phyloP scores from a whole-genome alignment of 1,140 invertebrate species.

The Zaprionus vittiger region DNA sequence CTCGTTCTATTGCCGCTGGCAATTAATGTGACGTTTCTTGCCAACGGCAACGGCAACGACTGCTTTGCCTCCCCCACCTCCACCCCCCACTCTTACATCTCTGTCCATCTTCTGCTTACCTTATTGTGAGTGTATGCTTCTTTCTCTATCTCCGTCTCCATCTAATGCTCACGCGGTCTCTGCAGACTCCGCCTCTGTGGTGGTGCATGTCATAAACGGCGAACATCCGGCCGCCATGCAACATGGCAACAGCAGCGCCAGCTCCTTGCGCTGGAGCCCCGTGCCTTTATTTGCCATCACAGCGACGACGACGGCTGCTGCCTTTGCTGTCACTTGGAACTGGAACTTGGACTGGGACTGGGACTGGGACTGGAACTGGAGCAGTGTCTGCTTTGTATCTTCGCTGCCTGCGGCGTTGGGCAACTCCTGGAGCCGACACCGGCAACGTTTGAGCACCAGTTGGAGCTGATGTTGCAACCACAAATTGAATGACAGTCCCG shows the following conservation, averaged over 20 bases:
- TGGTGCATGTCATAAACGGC: conserved; percentile 88
- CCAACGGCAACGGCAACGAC: conserved; percentile 36
- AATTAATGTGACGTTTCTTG: conserved; percentile 60
- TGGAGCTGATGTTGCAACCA: conserved; percentile 59
- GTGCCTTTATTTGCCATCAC: conserved; percentile 73
- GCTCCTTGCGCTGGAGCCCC: conserved; percentile 64
- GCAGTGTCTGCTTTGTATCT: conserved; percentile 32
- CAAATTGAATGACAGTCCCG: conserved; percentile 58
- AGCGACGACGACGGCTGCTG: conserved; percentile 53
- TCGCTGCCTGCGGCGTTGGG: conserved; percentile 38
- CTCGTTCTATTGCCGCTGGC: conserved; percentile 48
- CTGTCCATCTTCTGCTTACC: conserved; percentile 1
- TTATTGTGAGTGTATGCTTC: conserved; percentile 24
- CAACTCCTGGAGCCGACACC: conserved; percentile 26
- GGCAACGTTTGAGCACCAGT: conserved; percentile 27
- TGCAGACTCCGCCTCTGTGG: conserved; percentile 87
- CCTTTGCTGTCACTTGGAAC: conserved; percentile 69
- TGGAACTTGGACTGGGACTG: conserved; percentile 38
- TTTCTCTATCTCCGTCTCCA: conserved; percentile 33
- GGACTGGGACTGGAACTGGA: conserved; percentile 37
- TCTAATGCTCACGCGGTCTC: conserved; percentile 1
- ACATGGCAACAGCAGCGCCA: conserved; percentile 86
- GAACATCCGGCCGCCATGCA: conserved; percentile 91
- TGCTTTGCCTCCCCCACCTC: background rate
- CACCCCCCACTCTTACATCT: background rate